Evolutionary conservation across 2,888 invertebrate genomes (phyloP).

Genomic region (Halocaridina rubra): DNA sequence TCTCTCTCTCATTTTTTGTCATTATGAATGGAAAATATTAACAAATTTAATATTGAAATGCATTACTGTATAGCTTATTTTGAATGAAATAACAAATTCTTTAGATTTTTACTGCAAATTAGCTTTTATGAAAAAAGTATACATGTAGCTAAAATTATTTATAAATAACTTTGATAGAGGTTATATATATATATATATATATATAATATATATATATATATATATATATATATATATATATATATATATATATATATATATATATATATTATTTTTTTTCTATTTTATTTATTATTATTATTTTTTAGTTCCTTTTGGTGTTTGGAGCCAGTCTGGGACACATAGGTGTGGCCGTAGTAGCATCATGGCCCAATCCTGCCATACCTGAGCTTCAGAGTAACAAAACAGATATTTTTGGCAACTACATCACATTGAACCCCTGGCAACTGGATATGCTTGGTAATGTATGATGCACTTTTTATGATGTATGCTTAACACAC

Average conservation of each 20-base stretch:
- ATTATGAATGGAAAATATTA: too few species aligned
- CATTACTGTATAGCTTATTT: too few species aligned
- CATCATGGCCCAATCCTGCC: conserved; percentile 30
- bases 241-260: not conserved
- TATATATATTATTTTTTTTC: not conserved
- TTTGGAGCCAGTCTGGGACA: conserved; percentile 4
- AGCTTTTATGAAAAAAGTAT: too few species aligned
- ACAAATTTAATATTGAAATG: too few species aligned
- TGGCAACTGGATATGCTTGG: conserved; percentile 32
- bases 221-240: not conserved
- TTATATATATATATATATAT: not conserved
- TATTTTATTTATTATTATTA: not conserved
- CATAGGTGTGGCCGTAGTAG: conserved; percentile 11
- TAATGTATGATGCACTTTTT: not conserved
- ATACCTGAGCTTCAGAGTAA: conserved; percentile 1
- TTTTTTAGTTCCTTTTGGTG: conserved; percentile 4
- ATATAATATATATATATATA: not conserved
- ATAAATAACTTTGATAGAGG: too few species aligned
- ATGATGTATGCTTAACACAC: not conserved
- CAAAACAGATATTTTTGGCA: conserved; percentile 24
- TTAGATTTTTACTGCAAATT: too few species aligned
- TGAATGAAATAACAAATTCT: too few species aligned
- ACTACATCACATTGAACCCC: not conserved
- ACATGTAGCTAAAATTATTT: too few species aligned
- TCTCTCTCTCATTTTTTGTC: too few species aligned